Conservation (phyloP, 2,888 invertebrate species). For the Synanthedon myopaeformis region DNA sequence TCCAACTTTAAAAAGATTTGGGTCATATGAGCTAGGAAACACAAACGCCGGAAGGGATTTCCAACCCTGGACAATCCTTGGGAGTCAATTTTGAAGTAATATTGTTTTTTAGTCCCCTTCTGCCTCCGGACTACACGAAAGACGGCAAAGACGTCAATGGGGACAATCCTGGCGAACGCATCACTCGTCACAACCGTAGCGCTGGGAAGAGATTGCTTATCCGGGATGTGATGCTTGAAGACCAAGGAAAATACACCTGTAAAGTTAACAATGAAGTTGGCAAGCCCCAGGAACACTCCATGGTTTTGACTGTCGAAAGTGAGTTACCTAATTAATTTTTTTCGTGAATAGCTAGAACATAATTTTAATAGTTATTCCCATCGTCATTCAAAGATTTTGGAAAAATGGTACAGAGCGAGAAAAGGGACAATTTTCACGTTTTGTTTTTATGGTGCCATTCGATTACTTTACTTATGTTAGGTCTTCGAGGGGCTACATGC, state of each 20-base stretch:
- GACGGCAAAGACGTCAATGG: constrained; percentile 36
- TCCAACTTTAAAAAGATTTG: too few relatives aligned
- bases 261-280: constrained; percentile 38
- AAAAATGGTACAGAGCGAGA: not conserved
- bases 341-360: not conserved
- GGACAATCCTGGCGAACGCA: constrained; percentile 20
- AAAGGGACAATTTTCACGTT: not conserved
- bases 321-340: constrained; percentile 41
- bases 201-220: constrained; percentile 46
- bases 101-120: constrained; percentile 30
- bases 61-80: too few relatives aligned
- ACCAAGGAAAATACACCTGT: constrained; percentile 44
- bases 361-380: not conserved
- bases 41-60: too few relatives aligned
- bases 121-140: constrained; percentile 45
- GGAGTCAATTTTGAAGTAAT: not conserved
- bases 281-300: constrained; percentile 28
- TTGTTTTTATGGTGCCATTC: too few relatives aligned
- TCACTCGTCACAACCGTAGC: constrained; percentile 48
- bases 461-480: too few relatives aligned
- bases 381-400: not conserved
- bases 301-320: constrained; percentile 44
- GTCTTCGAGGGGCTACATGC: too few relatives aligned
- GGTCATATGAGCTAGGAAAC: too few relatives aligned
- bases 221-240: constrained; percentile 31